Percentiles rank a stretch among this genome's conserved stretches.
Evolutionary conservation across 2,888 invertebrate genomes (phyloP).

Genomic region (Sympetrum striolatum): DNA sequence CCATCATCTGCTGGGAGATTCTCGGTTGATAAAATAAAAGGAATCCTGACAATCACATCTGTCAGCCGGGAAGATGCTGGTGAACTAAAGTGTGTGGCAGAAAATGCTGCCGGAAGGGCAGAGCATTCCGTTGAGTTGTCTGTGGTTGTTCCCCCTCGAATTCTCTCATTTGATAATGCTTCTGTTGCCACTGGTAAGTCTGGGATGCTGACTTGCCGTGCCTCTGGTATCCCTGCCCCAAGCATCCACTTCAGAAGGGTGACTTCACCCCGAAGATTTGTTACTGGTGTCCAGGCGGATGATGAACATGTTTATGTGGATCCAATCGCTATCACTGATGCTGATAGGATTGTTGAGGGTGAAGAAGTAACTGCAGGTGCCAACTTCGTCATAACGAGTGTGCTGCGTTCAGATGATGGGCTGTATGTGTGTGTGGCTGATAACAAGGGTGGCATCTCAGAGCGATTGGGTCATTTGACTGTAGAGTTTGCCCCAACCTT

Average conservation of each 20-base stretch:
- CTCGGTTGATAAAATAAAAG: constrained; percentile 62
- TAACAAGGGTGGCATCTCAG: constrained; percentile 78
- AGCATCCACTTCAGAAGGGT: constrained; percentile 70
- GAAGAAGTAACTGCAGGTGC: constrained; percentile 65
- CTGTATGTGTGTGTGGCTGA: constrained; percentile 86
- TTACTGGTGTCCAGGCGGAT: constrained; percentile 68
- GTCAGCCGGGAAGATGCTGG: constrained; percentile 77
- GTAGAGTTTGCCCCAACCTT: constrained; percentile 86
- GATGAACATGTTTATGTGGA: constrained; percentile 74
- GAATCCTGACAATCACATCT: constrained; percentile 76
- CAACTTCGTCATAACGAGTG: constrained; percentile 68
- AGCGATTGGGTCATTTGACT: constrained; percentile 80
- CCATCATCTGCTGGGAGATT: constrained; percentile 67
- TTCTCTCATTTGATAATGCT: constrained; percentile 77
- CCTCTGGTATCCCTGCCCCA: constrained; percentile 82
- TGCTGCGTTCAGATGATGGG: constrained; percentile 80
- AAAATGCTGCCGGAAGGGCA: constrained; percentile 77
- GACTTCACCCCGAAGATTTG: constrained; percentile 49
- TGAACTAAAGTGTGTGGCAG: constrained; percentile 80
- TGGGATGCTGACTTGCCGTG: constrained; percentile 77
- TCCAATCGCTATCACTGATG: constrained; percentile 63
- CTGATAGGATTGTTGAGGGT: constrained; percentile 55
- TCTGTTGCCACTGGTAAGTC: constrained; percentile 68
- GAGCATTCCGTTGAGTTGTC: constrained; percentile 73
- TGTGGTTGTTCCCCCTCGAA: constrained; percentile 78